phyloP scores from a whole-genome alignment of 2,113 vertebrate species.

The Triplophysa rosa region DNA sequence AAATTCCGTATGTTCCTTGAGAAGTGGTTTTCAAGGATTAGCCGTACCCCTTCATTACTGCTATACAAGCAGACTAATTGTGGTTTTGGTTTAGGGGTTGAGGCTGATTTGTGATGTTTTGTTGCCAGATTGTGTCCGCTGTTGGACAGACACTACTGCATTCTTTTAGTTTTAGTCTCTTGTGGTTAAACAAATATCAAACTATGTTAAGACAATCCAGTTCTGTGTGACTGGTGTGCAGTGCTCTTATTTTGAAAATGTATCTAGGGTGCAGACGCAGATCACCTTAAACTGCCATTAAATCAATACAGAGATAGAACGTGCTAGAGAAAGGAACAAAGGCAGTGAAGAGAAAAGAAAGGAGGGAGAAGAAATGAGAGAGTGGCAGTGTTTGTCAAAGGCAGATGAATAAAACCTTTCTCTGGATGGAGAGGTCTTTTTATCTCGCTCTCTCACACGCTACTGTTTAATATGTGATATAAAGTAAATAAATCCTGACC shows the following conservation, averaged over 20 bases:
- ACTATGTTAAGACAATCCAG: background rate
- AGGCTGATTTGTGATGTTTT: background rate
- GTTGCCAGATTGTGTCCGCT: background rate
- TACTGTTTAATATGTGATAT: no score
- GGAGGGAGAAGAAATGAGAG: slow-evolving; percentile 55
- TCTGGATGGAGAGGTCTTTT: slow-evolving; percentile 49
- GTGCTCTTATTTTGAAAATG: slow-evolving; percentile 1
- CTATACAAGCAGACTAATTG: background rate
- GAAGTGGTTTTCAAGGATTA: no score
- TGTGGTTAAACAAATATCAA: background rate
- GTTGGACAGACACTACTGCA: background rate
- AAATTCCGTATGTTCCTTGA: background rate
- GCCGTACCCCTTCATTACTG: background rate
- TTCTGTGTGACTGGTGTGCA: background rate
- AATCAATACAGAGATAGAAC: slow-evolving; percentile 59
- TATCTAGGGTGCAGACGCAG: slow-evolving; percentile 38
- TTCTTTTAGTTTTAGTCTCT: background rate
- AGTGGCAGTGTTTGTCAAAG: slow-evolving; percentile 58
- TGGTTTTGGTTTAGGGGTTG: background rate
- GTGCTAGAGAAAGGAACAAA: slow-evolving; percentile 14
- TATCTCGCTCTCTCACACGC: slow-evolving; percentile 8
- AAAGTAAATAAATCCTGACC: no score
- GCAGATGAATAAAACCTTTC: slow-evolving; percentile 71
- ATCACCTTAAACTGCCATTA: slow-evolving; percentile 60
- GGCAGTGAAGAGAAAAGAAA: slow-evolving; percentile 22